These are phyloP conservation scores for Hypanus sabinus DNA, from an alignment of 2,113 vertebrate genomes.

Conservation along the genomic window DNA sequence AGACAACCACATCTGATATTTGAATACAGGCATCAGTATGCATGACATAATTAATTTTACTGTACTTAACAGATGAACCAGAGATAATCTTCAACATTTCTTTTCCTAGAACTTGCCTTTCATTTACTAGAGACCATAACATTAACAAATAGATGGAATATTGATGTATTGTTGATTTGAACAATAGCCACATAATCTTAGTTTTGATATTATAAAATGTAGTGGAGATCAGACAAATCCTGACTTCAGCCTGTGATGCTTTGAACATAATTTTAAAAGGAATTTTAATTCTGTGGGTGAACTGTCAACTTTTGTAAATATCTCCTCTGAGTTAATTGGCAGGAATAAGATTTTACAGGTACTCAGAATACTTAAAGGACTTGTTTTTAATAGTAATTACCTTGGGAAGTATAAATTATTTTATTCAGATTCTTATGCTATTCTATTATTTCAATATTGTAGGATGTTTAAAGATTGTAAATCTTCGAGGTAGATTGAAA, in stretches of 20 bases:
- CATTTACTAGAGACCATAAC: neutral
- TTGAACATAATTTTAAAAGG: neutral
- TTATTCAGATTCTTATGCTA: neutral
- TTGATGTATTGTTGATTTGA: neutral
- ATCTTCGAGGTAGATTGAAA: conserved; percentile 90
- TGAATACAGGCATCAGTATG: neutral
- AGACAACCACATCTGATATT: neutral
- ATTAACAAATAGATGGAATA: neutral
- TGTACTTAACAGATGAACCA: neutral
- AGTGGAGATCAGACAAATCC: neutral
- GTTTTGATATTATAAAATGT: neutral
- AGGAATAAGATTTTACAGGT: neutral
- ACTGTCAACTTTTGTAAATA: neutral
- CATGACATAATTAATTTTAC: neutral
- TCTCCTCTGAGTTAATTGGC: neutral
- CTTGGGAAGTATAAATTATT: neutral
- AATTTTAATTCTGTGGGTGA: neutral
- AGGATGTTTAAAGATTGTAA: conserved; percentile 98
- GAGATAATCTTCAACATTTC: neutral
- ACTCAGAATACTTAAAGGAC: neutral
- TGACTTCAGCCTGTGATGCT: neutral
- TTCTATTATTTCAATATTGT: conserved; percentile 34
- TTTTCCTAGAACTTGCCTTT: neutral
- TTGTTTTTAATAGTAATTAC: neutral
- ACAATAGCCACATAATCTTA: neutral